Evolutionary conservation across 2,113 vertebrate genomes (phyloP), one percentile per base, ranked within the genome.

Genomic region (Geococcyx californianus): DNA sequence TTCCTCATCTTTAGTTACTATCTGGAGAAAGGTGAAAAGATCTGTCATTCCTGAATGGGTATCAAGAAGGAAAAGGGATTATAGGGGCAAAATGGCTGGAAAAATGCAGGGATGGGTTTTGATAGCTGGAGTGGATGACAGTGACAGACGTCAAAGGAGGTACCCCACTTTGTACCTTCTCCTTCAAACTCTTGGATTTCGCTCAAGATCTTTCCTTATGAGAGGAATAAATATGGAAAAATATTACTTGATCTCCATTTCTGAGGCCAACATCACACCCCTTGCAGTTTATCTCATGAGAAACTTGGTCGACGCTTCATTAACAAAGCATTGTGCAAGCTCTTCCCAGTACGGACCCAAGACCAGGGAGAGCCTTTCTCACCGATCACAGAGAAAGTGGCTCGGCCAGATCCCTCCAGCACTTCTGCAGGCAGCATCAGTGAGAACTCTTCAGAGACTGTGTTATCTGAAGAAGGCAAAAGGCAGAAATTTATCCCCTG

Each of bases 361-460:
- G 42, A 58, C 19, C 19, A 74, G 16, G 23, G 34, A 74, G 85
- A 60, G 19, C 24, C 49, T 93, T 89, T 93, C 90, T 96, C 82
- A 97, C 96, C 96, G 16, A 94, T 96, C 59, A 84, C 84, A 68
- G 93, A 96, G 45, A 96, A 87, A 3, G 20, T 93, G 69, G 86
- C 96, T 91, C 26, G 40, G 36, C 69, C 93, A 90, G 96, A 97
- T 73, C 90, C 96, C 67, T 96, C 87, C 73, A 97, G 56, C 34
- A 95, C 86, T 52, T 87, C 87, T 38, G 11, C 80, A 40, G 97
- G 98, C 54, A 97, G 54, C 7, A 64, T 55, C 90, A 98, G 44
- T 47, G 96, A 92, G 87, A 98, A 72, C 4, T 93, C 94, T 66
- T 98, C 94, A 40, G 91, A 90, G 51, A 69, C 16, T 3, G 90